Evolutionary conservation across 1,140 invertebrate genomes (phyloP), one percentile per base, ranked within the genome.

Genomic region (Armadillidium nasatum): DNA sequence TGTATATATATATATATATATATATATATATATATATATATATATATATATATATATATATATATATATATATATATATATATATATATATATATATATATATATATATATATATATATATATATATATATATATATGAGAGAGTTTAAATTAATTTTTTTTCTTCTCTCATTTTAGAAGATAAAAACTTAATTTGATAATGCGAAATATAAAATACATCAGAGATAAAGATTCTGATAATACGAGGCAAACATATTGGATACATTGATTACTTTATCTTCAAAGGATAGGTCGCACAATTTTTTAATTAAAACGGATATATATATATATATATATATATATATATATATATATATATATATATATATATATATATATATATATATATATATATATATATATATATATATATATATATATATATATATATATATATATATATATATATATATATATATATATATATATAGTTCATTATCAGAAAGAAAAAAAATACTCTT

Each of bases 321-420:
- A 70, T 72, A 22, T 70, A 15, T 4, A 10, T 72, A 15, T 74
- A n/a, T 74, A 72, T 74, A 23, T 74, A 4, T 71, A 15, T 70
- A 22, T 69, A 72, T 74, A 0, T 71, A 13, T 71, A 71, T 71
- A 23, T 10, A 72, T 74, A 44, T 74, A 72, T 74, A 72, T 74
- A 13, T 74, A 22, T 10, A 44, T 70, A 44, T 70, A 44, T 70
- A n/a, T 70, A n/a, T 70, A 44, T 70, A n/a, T 70, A 44, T 70
- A 44, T 70, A n/a, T 70, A n/a, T 70, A 44, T 70, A 44, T 70
- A 44, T 70, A n/a, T 70, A n/a, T 70, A 44, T 50, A 15, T 50
- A 50, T 50, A 50, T 50, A 50, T 50, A 50, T n/a, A 50, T 50
- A 50, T 50, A 15, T 50, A 15, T 50, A 50, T 50, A 4, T 60